phyloP scores from a whole-genome alignment of 2,888 invertebrate genomes.

The Ormyrus pomaceus region DNA sequence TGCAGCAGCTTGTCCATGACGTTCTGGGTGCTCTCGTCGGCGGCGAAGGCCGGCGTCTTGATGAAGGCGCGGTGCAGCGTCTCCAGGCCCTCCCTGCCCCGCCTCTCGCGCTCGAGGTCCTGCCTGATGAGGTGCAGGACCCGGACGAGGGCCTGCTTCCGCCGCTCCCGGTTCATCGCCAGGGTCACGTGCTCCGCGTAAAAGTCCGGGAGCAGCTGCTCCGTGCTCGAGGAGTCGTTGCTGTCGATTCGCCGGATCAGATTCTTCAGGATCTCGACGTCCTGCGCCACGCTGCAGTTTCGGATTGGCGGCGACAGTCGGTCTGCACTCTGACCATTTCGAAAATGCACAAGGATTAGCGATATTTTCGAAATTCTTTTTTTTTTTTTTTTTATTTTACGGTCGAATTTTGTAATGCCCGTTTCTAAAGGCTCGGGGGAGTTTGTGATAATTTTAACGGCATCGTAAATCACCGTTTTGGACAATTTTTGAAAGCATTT shows the following conservation, averaged over 20 bases:
- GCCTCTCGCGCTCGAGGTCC: slow-evolving; percentile 92
- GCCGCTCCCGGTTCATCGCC: slow-evolving; percentile 93
- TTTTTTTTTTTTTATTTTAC: too few relatives aligned
- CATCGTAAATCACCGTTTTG: too few relatives aligned
- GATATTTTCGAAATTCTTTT: too few relatives aligned
- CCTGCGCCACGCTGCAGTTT: slow-evolving; percentile 78
- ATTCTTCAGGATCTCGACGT: slow-evolving; percentile 84
- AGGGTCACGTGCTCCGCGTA: slow-evolving; percentile 96
- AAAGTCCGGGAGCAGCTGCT: slow-evolving; percentile 94
- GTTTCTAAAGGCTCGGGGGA: too few relatives aligned
- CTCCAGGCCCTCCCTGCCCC: slow-evolving; percentile 92
- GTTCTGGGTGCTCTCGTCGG: slow-evolving; percentile 92
- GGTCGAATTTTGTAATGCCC: too few relatives aligned
- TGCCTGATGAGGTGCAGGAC: slow-evolving; percentile 90
- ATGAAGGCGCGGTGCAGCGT: slow-evolving; percentile 92
- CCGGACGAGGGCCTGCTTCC: slow-evolving; percentile 90
- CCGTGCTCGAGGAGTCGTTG: slow-evolving; percentile 81
- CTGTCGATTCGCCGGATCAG: slow-evolving; percentile 82
- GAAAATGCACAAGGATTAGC: too few relatives aligned
- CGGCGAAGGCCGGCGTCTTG: slow-evolving; percentile 90
- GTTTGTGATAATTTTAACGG: too few relatives aligned
- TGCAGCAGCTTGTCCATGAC: slow-evolving; percentile 95
- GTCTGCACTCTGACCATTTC: slow-evolving; percentile 80
- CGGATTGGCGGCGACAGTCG: slow-evolving; percentile 82
- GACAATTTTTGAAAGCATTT: too few relatives aligned